Percentiles rank a stretch among this genome's conserved stretches.
These are phyloP conservation scores for Caenorhabditis sp. DNA, from an alignment of 2,888 invertebrate genomes.

Conservation along the genomic window DNA sequence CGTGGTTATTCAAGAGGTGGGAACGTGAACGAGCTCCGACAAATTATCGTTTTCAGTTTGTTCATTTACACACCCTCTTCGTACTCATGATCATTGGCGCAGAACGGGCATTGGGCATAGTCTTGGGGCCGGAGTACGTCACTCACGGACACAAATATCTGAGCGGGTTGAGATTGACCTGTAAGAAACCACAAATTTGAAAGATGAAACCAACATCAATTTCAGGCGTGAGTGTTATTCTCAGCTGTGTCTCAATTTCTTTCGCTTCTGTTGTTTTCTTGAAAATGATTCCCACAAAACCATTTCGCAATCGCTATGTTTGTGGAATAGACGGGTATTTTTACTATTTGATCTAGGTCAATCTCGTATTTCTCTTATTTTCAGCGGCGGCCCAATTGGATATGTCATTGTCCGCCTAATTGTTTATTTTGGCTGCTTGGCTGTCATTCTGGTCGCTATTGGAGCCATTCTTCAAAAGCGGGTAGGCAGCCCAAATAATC, in stretches of 20 bases:
- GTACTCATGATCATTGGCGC: constrained; percentile 72
- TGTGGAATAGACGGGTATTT: constrained; percentile 74
- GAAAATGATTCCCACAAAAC: constrained; percentile 68
- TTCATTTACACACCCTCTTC: constrained; percentile 70
- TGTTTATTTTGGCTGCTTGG: constrained; percentile 71
- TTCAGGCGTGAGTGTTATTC: constrained; percentile 38
- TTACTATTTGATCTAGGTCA: too few species aligned
- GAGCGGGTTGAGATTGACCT: constrained; percentile 31
- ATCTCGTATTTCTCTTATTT: too few species aligned
- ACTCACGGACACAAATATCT: constrained; percentile 38
- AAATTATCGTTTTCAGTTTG: constrained; percentile 62
- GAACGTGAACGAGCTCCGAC: background rate
- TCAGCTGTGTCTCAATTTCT: constrained; percentile 31
- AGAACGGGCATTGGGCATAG: constrained; percentile 70
- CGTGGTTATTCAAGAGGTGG: constrained; percentile 74
- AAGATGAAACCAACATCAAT: background rate
- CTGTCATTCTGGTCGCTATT: constrained; percentile 69
- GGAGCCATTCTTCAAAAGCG: constrained; percentile 66
- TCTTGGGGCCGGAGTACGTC: constrained; percentile 47
- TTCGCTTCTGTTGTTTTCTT: constrained; percentile 48
- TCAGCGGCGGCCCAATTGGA: constrained; percentile 71
- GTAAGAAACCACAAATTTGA: constrained; percentile 11
- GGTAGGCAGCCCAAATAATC: constrained; percentile 43
- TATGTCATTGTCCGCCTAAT: constrained; percentile 71
- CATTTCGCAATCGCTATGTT: constrained; percentile 73